Evolutionary conservation across 30 jellyfish, hydroid and myxozoan species (phyloP).

Genomic region (Chrysaora quinquecirrha): DNA sequence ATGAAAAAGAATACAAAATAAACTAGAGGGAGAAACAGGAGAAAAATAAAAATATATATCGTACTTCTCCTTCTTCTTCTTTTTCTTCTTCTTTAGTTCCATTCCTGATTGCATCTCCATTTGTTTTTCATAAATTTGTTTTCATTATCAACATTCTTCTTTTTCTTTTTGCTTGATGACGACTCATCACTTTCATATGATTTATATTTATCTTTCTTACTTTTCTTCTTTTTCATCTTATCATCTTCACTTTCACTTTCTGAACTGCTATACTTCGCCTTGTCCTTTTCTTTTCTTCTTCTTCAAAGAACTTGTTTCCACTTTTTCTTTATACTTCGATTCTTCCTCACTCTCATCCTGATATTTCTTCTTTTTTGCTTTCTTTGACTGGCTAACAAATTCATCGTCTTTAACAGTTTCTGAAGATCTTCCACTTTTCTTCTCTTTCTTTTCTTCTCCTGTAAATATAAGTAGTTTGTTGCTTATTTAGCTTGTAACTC

Average conservation of each 20-base stretch:
- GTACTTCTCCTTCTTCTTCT: conserved; percentile 33
- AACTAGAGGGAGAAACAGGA: too few relatives aligned
- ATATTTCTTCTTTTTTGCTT: conserved; percentile 75
- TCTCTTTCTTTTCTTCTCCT: conserved; percentile 58
- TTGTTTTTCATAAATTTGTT: conserved; percentile 28
- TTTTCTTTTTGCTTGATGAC: conserved; percentile 24
- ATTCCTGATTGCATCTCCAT: conserved; percentile 25
- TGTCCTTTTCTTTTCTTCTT: conserved; percentile 71
- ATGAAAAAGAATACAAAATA: too few relatives aligned
- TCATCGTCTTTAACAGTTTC: conserved; percentile 51
- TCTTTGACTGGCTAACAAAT: conserved; percentile 2
- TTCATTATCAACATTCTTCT: conserved; percentile 39
- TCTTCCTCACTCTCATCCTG: conserved; percentile 69
- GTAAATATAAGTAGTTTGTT: too few relatives aligned
- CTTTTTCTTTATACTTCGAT: conserved; percentile 41
- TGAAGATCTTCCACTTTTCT: conserved; percentile 3
- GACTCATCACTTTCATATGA: conserved; percentile 58
- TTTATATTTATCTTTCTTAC: conserved; percentile 53
- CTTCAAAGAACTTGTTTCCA: conserved; percentile 20
- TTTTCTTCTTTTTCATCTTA: conserved; percentile 76
- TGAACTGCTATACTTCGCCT: conserved; percentile 42
- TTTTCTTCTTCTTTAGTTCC: conserved; percentile 50
- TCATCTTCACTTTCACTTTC: conserved; percentile 74
- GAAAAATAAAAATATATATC: too few relatives aligned
- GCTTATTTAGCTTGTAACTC: too few relatives aligned